phyloP scores from a whole-genome alignment of 2,888 invertebrate species.

The Oconnorella tubifera region DNA sequence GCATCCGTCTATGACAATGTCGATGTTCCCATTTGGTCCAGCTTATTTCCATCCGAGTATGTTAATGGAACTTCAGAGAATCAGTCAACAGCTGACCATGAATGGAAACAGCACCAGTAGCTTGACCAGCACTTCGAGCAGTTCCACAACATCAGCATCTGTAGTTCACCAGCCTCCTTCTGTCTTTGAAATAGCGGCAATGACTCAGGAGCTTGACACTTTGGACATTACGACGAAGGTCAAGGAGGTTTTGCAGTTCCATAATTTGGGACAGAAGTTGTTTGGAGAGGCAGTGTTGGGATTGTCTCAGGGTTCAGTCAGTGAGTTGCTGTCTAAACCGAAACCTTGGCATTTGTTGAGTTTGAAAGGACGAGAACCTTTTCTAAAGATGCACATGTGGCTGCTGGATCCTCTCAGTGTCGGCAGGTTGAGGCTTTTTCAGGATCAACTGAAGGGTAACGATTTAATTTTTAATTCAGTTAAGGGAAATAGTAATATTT shows the following conservation, averaged over 20 bases:
- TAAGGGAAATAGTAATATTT: not conserved
- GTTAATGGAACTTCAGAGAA: slow-evolving; percentile 10
- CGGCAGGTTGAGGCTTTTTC: slow-evolving; percentile 72
- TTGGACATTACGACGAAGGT: slow-evolving; percentile 93
- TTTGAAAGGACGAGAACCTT: slow-evolving; percentile 84
- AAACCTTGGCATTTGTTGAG: slow-evolving; percentile 99
- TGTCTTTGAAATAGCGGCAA: slow-evolving; percentile 73
- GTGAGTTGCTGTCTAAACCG: slow-evolving; percentile 92
- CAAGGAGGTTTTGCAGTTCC: slow-evolving; percentile 90
- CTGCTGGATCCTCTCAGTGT: slow-evolving; percentile 87
- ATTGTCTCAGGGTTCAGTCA: slow-evolving; percentile 86
- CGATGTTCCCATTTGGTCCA: slow-evolving; percentile 22
- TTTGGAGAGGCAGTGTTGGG: slow-evolving; percentile 97
- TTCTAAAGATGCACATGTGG: slow-evolving; percentile 74
- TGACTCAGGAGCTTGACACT: slow-evolving; percentile 93
- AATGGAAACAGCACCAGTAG: slow-evolving; percentile 37
- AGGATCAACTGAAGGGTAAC: slow-evolving; percentile 55
- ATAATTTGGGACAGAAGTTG: slow-evolving; percentile 94
- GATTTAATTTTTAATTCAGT: not conserved
- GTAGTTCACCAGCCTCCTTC: slow-evolving; percentile 15
- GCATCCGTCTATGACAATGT: slow-evolving; percentile 21
- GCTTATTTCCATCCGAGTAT: slow-evolving; percentile 35
- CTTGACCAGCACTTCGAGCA: not conserved
- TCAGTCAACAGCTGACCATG: slow-evolving; percentile 12
- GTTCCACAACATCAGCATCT: not conserved